These are phyloP conservation scores for Pammene fasciana DNA, from an alignment of 2,888 invertebrate species.

Conservation along the genomic window DNA sequence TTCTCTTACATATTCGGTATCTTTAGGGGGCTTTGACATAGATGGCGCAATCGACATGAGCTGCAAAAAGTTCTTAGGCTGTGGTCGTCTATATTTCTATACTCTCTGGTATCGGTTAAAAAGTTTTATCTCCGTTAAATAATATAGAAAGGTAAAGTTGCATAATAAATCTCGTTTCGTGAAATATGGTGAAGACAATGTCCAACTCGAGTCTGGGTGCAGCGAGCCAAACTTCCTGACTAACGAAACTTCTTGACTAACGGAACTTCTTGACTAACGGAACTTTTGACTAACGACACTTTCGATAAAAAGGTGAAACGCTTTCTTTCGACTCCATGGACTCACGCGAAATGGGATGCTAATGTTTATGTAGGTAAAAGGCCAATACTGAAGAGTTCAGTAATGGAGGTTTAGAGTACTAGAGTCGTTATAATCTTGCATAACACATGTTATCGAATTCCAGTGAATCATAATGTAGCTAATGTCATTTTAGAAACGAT, in stretches of 20 bases:
- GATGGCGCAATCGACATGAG: too few species aligned
- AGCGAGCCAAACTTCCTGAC: conserved; percentile 54
- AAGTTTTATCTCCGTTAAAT: conserved; percentile 41
- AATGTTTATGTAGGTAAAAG: conserved; percentile 1
- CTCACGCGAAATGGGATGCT: conserved; percentile 44
- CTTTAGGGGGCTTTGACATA: too few species aligned
- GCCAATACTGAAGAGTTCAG: not conserved
- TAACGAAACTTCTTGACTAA: conserved; percentile 51
- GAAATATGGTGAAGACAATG: conserved; percentile 62
- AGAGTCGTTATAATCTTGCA: too few species aligned
- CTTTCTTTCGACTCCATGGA: conserved; percentile 59
- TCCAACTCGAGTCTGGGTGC: conserved; percentile 57
- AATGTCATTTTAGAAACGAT: too few species aligned
- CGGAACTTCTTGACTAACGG: conserved; percentile 51
- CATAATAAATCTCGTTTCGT: conserved; percentile 56
- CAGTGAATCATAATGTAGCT: too few species aligned
- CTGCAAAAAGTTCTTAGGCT: too few species aligned
- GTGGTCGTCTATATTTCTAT: too few species aligned
- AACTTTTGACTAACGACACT: conserved; percentile 63
- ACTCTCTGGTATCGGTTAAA: conserved; percentile 2
- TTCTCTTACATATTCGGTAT: too few species aligned
- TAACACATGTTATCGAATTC: too few species aligned
- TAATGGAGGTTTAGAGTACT: not conserved
- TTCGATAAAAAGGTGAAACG: conserved; percentile 53
- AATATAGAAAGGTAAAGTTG: conserved; percentile 49